Conservation (phyloP, 2,888 invertebrate species). For the Ichneumoninae sp. region DNA sequence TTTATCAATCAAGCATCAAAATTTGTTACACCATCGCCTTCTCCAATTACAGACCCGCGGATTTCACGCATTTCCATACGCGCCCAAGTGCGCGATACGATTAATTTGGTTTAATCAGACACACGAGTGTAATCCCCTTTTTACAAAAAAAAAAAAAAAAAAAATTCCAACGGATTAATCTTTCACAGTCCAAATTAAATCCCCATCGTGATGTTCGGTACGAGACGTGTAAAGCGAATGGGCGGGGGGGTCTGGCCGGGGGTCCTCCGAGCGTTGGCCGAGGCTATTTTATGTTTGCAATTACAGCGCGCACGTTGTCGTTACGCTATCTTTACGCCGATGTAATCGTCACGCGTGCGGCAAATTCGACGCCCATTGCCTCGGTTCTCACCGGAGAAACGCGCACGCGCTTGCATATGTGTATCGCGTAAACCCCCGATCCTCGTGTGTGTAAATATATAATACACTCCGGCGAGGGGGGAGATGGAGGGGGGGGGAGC, state of each 20-base stretch:
- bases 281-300: conserved; percentile 62
- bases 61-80: background rate
- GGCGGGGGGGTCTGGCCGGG: conserved; percentile 24
- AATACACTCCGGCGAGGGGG: conserved; percentile 12
- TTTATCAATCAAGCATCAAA: background rate
- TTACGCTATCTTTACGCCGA: conserved; percentile 68
- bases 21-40: background rate
- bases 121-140: conserved; percentile 8
- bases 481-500: background rate
- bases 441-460: background rate
- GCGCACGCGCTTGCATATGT: background rate
- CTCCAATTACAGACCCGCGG: background rate
- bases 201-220: conserved; percentile 16
- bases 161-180: conserved; percentile 52
- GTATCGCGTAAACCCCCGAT: background rate
- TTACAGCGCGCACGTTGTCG: conserved; percentile 61
- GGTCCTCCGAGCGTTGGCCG: conserved; percentile 35
- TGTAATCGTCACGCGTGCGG: conserved; percentile 65
- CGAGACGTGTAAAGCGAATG: conserved; percentile 2
- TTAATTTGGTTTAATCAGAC: conserved; percentile 49
- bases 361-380: conserved; percentile 60
- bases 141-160: background rate
- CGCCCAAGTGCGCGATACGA: background rate
- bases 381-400: background rate
- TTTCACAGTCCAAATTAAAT: conserved; percentile 40